Evolutionary conservation across 2,888 invertebrate genomes (phyloP), one percentile per base, ranked within the genome.

Genomic region (Drosophila suboccidentalis): DNA sequence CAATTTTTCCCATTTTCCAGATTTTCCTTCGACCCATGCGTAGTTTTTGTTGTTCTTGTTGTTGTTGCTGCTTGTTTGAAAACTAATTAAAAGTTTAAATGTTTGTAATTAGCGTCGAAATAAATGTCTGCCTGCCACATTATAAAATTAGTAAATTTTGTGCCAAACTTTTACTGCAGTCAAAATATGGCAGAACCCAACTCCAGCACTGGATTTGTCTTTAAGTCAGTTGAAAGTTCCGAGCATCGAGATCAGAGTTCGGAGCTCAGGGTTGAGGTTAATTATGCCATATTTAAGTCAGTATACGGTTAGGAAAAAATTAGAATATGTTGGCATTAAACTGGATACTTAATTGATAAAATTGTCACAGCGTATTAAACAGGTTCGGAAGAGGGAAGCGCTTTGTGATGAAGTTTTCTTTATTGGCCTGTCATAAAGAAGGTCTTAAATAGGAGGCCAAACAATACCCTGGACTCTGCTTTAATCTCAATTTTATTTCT

Each of bases 51-150:
- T 26, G 62, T 43, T 54, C 61, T 26, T 44, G 38, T 43, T 43
- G 34, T 49, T 68, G 59, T 2, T 57, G 53, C 26, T 44, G 66
- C 54, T 75, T 84, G 82, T 81, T 82, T 65, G 69, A 63, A 88
- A 86, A 86, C 84, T 86, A 86, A 86, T 86, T 86, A 88, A 86
- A 86, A 88, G 78, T 86, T 86, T 70, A 83, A 86, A 80, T 82
- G 84, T 76, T 86, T 84, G 88, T 84, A 88, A 86, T 88, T 88
- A 82, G 87, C 82, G 71, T 78, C 75, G 82, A 75, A 83, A 82
- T 80, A 86, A 86, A 86, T 84, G 88, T 86, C 86, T 88, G 86
- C 74, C 70, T 70, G 73, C 78, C 88, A 76, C 82, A 86, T 84
- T 78, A 83, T 83, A 81, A 82, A 86, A 86, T 86, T 82, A 78